phyloP scores from a whole-genome alignment of 2,888 invertebrate genomes.

The Monoplex corrugatus region DNA sequence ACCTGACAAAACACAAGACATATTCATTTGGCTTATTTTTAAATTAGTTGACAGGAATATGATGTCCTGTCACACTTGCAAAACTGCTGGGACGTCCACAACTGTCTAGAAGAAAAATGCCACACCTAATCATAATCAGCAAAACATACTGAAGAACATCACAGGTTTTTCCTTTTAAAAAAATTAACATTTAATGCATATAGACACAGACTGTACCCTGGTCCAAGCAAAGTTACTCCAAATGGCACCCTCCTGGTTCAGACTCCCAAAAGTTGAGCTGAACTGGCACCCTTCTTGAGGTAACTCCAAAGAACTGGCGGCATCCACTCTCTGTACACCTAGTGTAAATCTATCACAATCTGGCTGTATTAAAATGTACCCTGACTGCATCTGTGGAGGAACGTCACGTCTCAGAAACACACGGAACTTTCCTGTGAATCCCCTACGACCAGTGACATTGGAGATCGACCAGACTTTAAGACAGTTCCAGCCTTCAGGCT shows the following conservation, averaged over 20 bases:
- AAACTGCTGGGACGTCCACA: background rate
- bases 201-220: background rate
- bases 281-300: slow-evolving; percentile 31
- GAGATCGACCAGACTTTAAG: background rate
- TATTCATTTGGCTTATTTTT: too few relatives aligned
- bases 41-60: too few relatives aligned
- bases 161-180: too few relatives aligned
- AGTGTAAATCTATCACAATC: background rate
- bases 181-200: too few relatives aligned
- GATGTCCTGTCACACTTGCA: too few relatives aligned
- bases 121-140: too few relatives aligned
- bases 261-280: slow-evolving; percentile 12
- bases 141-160: too few relatives aligned
- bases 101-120: background rate
- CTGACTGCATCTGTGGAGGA: background rate
- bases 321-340: background rate
- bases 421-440: slow-evolving; percentile 22
- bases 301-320: background rate
- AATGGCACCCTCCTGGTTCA: slow-evolving; percentile 21
- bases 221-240: background rate
- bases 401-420: slow-evolving; percentile 20
- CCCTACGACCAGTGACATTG: background rate
- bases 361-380: background rate
- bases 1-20: background rate
- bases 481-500: background rate